phyloP scores from a whole-genome alignment of 2,888 invertebrate genomes.

The Drosophila putrida region DNA sequence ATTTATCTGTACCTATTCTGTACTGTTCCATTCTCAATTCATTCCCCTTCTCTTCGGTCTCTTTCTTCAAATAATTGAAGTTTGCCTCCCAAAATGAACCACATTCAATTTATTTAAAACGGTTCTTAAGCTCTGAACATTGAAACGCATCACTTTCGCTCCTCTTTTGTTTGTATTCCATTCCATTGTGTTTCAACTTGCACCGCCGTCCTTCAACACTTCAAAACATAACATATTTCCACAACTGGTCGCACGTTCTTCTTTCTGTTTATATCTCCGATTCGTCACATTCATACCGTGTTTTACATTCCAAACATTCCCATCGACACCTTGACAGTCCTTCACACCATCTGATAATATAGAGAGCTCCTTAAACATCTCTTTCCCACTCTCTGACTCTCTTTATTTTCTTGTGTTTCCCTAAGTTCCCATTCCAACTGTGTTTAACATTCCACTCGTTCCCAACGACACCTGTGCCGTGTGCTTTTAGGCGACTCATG shows the following conservation, averaged over 20 bases:
- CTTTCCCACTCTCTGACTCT: background rate
- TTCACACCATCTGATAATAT: too few species aligned
- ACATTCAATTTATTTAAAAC: background rate
- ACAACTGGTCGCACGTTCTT: background rate
- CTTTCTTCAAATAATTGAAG: background rate
- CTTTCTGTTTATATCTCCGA: background rate
- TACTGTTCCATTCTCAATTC: constrained; percentile 1
- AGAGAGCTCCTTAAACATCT: too few species aligned
- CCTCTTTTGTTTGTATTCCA: background rate
- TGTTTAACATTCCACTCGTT: constrained; percentile 5
- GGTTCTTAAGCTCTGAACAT: background rate
- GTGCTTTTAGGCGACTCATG: constrained; percentile 4
- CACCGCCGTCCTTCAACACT: background rate
- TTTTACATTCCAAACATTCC: background rate
- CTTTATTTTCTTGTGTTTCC: too few species aligned
- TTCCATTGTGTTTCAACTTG: background rate
- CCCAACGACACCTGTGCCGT: constrained; percentile 18
- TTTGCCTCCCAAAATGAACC: too few species aligned
- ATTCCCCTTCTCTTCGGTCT: background rate
- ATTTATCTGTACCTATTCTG: background rate
- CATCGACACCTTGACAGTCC: too few species aligned
- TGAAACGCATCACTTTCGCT: too few species aligned
- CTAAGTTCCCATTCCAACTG: background rate
- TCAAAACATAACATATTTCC: background rate
- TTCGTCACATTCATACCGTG: background rate